Conservation (phyloP, 2,888 invertebrate species). For the Trichopria drosophilae region DNA sequence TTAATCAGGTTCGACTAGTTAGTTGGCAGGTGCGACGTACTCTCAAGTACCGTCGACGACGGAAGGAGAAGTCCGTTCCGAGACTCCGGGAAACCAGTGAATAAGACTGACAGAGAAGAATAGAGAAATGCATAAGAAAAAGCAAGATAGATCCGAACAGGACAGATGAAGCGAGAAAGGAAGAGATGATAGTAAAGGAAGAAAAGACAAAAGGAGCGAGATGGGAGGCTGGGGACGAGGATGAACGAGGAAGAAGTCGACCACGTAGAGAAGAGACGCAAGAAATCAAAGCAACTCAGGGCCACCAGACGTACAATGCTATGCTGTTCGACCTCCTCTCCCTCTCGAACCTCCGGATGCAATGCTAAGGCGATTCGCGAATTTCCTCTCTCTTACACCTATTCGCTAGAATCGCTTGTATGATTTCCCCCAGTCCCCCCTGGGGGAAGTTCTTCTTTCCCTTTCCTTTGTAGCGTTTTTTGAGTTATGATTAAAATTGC, state of each 20-base stretch:
- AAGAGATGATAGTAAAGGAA: conserved; percentile 19
- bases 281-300: conserved; percentile 38
- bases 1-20: conserved; percentile 59
- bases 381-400: too few relatives aligned
- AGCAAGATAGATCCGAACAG: conserved; percentile 5
- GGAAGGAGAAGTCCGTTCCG: conserved; percentile 33
- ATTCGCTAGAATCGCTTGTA: too few relatives aligned
- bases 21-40: conserved; percentile 54
- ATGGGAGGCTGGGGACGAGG: conserved; percentile 15
- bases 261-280: conserved; percentile 33
- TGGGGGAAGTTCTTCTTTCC: too few relatives aligned
- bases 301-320: conserved; percentile 28
- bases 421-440: too few relatives aligned
- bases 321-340: too few relatives aligned
- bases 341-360: too few relatives aligned
- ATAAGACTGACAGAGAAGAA: not conserved
- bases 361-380: too few relatives aligned
- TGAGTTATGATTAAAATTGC: too few relatives aligned
- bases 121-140: conserved; percentile 16
- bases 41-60: conserved; percentile 26
- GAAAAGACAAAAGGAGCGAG: conserved; percentile 13
- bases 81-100: conserved; percentile 32
- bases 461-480: too few relatives aligned
- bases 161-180: conserved; percentile 16
- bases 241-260: conserved; percentile 30